These are phyloP conservation scores for Nomada fucata DNA, from an alignment of 2,888 invertebrate species.

Conservation along the genomic window DNA sequence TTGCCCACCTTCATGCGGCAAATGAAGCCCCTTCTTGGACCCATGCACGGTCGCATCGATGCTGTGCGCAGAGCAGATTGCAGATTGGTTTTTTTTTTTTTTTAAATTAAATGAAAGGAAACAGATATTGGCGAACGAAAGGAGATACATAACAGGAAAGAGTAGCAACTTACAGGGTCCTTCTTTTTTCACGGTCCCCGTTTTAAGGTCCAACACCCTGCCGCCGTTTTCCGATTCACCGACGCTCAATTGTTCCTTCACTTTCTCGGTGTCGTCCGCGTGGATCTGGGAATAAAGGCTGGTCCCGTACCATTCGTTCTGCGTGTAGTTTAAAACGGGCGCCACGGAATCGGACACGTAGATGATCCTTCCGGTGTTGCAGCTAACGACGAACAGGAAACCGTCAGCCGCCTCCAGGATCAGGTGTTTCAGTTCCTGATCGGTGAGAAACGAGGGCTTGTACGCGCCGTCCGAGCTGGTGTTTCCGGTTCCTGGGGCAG, in stretches of 20 bases:
- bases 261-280: slow-evolving; percentile 98
- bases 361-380: slow-evolving; percentile 98
- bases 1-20: slow-evolving; percentile 99
- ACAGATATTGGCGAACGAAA: not conserved
- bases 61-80: slow-evolving; percentile 85
- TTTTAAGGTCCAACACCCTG: slow-evolving; percentile 97
- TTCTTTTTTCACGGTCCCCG: slow-evolving; percentile 99
- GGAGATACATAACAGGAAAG: not conserved
- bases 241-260: slow-evolving; percentile 98
- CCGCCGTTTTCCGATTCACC: slow-evolving; percentile 98
- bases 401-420: slow-evolving; percentile 99
- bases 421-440: slow-evolving; percentile 99
- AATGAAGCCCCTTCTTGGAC: slow-evolving; percentile 98
- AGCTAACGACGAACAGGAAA: slow-evolving; percentile 97
- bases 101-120: too few species aligned
- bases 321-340: slow-evolving; percentile 98
- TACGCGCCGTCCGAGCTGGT: slow-evolving; percentile 98
- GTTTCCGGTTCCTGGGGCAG: slow-evolving; percentile 93
- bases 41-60: slow-evolving; percentile 99
- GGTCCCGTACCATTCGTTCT: slow-evolving; percentile 99
- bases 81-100: not conserved
- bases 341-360: slow-evolving; percentile 99
- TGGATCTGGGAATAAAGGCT: slow-evolving; percentile 98
- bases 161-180: slow-evolving; percentile 92
- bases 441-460: slow-evolving; percentile 99